Evolutionary conservation across 1,140 invertebrate species (phyloP).

Genomic region (Microplitis demolitor): DNA sequence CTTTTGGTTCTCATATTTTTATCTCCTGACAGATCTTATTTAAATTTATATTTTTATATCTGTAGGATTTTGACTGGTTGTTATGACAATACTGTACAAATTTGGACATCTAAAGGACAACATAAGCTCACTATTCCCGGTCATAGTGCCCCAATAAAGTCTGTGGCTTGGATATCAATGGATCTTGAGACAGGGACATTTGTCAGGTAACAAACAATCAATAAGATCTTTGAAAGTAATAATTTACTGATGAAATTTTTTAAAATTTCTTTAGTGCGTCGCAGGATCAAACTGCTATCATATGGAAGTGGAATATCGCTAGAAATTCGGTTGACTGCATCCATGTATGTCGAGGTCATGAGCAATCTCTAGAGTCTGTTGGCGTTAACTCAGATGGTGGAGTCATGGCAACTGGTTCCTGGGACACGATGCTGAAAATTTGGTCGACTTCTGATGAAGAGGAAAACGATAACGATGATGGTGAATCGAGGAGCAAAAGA

Average conservation of each 20-base stretch:
- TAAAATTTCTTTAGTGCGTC: conserved; percentile 69
- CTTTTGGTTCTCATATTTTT: background rate
- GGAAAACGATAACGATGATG: conserved; percentile 53
- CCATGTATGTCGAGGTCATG: conserved; percentile 84
- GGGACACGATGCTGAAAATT: conserved; percentile 84
- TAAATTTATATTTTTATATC: conserved; percentile 6
- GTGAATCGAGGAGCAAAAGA: conserved; percentile 60
- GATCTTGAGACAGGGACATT: conserved; percentile 71
- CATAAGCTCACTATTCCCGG: conserved; percentile 83
- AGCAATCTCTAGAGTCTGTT: conserved; percentile 85
- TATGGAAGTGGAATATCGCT: conserved; percentile 87
- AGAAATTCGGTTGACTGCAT: conserved; percentile 81
- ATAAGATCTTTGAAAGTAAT: conserved; percentile 10
- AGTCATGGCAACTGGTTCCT: conserved; percentile 87
- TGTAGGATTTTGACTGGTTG: conserved; percentile 89
- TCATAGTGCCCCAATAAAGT: conserved; percentile 85
- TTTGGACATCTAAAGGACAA: conserved; percentile 87
- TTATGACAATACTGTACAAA: conserved; percentile 90
- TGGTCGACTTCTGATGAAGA: conserved; percentile 68
- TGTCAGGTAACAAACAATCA: conserved; percentile 65
- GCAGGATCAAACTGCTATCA: conserved; percentile 88
- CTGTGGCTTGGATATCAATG: conserved; percentile 82
- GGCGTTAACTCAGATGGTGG: conserved; percentile 70
- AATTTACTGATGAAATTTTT: conserved; percentile 22
- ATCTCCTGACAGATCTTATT: background rate